Evolutionary conservation across 1,140 invertebrate genomes (phyloP).

Genomic region (Neodiprion pinetum): DNA sequence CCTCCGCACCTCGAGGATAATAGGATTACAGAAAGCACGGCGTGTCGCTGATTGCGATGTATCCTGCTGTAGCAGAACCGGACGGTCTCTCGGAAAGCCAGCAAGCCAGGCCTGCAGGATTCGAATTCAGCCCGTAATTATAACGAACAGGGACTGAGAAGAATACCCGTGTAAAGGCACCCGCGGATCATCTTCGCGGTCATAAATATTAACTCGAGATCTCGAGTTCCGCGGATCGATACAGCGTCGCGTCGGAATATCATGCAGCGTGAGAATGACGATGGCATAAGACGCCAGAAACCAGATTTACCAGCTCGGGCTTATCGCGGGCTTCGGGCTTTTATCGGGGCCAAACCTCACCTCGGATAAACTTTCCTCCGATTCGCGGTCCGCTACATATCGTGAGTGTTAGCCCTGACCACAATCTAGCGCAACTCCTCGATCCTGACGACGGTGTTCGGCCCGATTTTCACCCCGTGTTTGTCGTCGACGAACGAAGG

Average conservation of each 20-base stretch:
- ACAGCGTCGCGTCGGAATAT: background rate
- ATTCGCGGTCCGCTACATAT: background rate
- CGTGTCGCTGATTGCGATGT: background rate
- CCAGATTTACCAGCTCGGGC: background rate
- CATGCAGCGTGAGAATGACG: too few species aligned
- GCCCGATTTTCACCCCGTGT: background rate
- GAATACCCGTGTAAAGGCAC: too few species aligned
- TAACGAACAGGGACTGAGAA: too few species aligned
- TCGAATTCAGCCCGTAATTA: too few species aligned
- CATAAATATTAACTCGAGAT: background rate
- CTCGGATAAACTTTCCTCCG: background rate
- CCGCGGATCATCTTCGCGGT: too few species aligned
- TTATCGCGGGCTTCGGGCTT: background rate
- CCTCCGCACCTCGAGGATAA: background rate
- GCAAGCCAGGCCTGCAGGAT: too few species aligned
- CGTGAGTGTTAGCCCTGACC: background rate
- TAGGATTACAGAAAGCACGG: background rate
- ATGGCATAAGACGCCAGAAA: background rate
- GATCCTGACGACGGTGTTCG: background rate
- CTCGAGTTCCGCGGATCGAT: background rate
- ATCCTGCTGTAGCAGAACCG: background rate
- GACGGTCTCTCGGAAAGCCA: too few species aligned
- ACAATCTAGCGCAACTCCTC: background rate
- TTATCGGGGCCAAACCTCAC: slow-evolving; percentile 1
- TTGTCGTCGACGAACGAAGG: background rate